Evolutionary conservation across 2,888 invertebrate genomes (phyloP).

Genomic region (Chelonus formosanus): DNA sequence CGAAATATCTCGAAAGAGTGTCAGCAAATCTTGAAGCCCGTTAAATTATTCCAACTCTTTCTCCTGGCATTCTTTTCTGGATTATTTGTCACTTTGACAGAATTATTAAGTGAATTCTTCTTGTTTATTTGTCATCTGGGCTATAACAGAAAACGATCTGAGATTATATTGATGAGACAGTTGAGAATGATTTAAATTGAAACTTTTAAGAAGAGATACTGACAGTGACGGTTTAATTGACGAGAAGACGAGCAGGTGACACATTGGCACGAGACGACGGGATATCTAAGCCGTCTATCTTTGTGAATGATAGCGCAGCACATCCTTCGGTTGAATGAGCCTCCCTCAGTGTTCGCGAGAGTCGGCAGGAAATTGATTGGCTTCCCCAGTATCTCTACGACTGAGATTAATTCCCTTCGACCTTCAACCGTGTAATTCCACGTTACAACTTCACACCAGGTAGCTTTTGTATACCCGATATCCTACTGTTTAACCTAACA

Average conservation of each 20-base stretch:
- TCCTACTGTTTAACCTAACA: background rate
- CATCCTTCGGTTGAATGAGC: constrained; percentile 38
- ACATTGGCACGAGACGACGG: constrained; percentile 44
- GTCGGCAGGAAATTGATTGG: constrained; percentile 44
- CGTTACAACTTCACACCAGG: constrained; percentile 13
- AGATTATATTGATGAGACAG: background rate
- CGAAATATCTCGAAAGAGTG: background rate
- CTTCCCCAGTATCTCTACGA: constrained; percentile 22
- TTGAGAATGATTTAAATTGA: constrained; percentile 16
- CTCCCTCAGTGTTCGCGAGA: constrained; percentile 28
- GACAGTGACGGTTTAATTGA: constrained; percentile 39
- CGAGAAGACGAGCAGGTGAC: constrained; percentile 35
- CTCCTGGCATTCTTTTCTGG: too few species aligned
- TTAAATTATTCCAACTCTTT: too few species aligned
- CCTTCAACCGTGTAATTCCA: constrained; percentile 30
- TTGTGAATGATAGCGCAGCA: constrained; percentile 44
- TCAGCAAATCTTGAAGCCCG: too few species aligned
- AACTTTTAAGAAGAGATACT: constrained; percentile 3
- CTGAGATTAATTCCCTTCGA: constrained; percentile 3
- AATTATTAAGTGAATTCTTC: background rate
- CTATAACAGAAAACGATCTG: too few species aligned
- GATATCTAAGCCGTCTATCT: constrained; percentile 43
- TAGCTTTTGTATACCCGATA: background rate
- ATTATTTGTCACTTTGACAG: too few species aligned
- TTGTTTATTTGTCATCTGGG: background rate